phyloP scores from a whole-genome alignment of 2,113 vertebrate species.

The Scatophagus argus region DNA sequence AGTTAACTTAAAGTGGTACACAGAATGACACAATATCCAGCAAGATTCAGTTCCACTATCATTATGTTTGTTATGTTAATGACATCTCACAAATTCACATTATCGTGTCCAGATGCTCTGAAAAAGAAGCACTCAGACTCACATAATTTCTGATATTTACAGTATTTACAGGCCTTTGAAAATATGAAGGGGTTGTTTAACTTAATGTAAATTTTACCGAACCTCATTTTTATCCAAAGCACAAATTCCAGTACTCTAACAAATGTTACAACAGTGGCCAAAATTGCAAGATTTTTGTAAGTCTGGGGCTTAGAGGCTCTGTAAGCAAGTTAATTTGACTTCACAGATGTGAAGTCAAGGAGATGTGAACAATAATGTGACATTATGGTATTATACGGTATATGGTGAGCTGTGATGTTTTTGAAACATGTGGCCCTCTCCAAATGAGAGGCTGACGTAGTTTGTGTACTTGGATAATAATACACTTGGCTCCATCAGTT shows the following conservation, averaged over 20 bases:
- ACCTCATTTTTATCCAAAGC: too few species aligned
- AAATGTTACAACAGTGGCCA: neutral
- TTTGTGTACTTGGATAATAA: neutral
- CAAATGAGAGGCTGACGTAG: too few species aligned
- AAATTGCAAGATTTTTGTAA: too few species aligned
- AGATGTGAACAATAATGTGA: neutral
- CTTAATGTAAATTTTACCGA: neutral
- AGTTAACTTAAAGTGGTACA: neutral
- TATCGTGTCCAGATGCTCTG: neutral
- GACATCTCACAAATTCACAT: neutral
- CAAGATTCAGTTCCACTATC: neutral
- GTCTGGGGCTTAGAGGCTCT: too few species aligned
- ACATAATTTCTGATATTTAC: neutral
- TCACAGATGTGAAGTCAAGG: too few species aligned
- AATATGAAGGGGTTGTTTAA: too few species aligned
- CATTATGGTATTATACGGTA: neutral
- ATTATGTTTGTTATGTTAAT: neutral
- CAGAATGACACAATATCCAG: neutral
- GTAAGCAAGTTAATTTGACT: too few species aligned
- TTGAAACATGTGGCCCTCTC: too few species aligned
- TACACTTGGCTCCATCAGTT: too few species aligned
- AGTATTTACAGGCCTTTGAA: neutral
- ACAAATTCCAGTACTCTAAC: neutral
- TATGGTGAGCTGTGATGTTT: neutral
- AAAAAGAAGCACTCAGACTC: neutral